Evolutionary conservation across 1,140 invertebrate species (phyloP), one percentile per base, ranked within the genome.

Genomic region (Augochlora pura): DNA sequence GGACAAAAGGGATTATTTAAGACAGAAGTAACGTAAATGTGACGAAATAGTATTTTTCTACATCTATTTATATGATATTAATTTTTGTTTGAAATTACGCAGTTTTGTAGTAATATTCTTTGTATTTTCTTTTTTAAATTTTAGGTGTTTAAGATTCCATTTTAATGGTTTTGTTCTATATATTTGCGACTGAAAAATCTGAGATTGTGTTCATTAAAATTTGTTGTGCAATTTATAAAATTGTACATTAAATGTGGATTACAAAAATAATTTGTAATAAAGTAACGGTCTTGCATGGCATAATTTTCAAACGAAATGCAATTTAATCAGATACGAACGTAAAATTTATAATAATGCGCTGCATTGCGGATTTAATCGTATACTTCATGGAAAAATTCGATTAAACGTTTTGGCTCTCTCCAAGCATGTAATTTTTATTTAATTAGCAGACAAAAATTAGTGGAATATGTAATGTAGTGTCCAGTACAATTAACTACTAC

Each of bases 241-340:
- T 68, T 67, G 73, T 68, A 75, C 64, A 67, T 66, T 68, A 75
- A 57, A 67, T 68, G 73, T 75, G 52, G 57, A 70, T 70, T 70
- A 49, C 57, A 77, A 65, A 75, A 75, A 75, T 67, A 73, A 63
- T 73, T 73, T 10, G 32, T 23, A 75, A 42, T 18, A 18, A 59
- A 21, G 60, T 23, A 42, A 67, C 8, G 39, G 27, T 74, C 23
- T 67, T 39, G 9, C 32, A n/a, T n/a, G 54, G 54, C 54, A 57
- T 57, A 57, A 57, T 10, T 46, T 46, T 46, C 42, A 46, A n/a
- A 52, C 2, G 2, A 65, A 39, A 0, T 32, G 4, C 27, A 52
- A 18, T 21, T 2, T 7, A 23, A 25, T 18, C 64, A 1, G n/a
- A 74, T 8, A 23, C 38, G 7, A 77, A 62, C 38, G 46, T 3